Base-by-base conservation (phyloP, 2,797 vertebrate genomes). In the Botia kubotai region DNA sequence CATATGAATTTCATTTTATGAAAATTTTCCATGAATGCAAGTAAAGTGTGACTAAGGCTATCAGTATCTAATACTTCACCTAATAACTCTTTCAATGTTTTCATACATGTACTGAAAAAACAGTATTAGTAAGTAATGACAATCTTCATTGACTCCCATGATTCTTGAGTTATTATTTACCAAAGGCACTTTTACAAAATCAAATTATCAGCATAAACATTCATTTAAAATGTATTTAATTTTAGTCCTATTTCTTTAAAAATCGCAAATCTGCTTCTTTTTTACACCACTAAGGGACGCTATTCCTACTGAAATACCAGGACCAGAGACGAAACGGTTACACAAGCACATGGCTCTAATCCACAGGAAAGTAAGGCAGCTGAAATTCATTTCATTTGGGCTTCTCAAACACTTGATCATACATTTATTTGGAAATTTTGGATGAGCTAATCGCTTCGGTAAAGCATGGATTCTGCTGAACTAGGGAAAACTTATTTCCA, bases 271-370 rank as follows among this genome's bases (percentile, higher is more conserved):
- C 46, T 48, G 53, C 36, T 52, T 73, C 12, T 39, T 23, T 26
- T n/a, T 63, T 2, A 3, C 4, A 63, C 81, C 83, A 84, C 69
- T 48, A 86, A 78, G 67, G 71, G 81, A 83, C 46, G 71, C 57
- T 19, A 60, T 46, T 65, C 6, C 6, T 65, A 13, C 16, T 21
- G 6, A 29, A 1, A 10, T 16, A 26, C 69, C 17, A 36, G 33
- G 52, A 13, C 17, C 68, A 72, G n/a, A 0, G 2, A 23, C 23
- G 53, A 57, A 58, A 39, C 2, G 14, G 53, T 13, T 26, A 19
- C 6, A 19, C 8, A 70, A 63, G 17, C 12, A 26, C n/a, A 63
- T 2, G 6, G 0, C 13, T 72, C n/a, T 21, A 23, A 23, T 71
- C 36, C 36, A 74, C 21, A 46, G 55, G 62, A n/a, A 69, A 60